Evolutionary conservation across 2,797 vertebrate species (phyloP), one percentile per base, ranked within the genome.

Genomic region (Vultur gryphus): DNA sequence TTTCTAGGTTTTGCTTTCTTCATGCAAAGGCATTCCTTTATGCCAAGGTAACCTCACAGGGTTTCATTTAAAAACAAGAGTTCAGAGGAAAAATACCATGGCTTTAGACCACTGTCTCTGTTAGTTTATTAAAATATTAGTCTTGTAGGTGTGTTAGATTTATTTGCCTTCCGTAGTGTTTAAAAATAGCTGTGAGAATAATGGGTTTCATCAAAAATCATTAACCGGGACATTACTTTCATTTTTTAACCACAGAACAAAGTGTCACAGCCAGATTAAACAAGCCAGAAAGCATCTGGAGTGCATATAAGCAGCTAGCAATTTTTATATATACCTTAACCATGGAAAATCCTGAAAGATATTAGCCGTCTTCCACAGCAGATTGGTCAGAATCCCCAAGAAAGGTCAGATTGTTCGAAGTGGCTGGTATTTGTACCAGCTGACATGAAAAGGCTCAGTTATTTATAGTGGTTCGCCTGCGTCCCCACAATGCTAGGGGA

Each of bases 221-320:
- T 97, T 97, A 96, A 69, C 92, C 82, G 66, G 51, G 81, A 92
- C 15, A 1, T 94, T 96, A 88, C 87, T 95, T 97, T 87, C 92
- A 93, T 97, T 95, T 97, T 96, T 96, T 84, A 96, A 96, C 97
- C 95, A 59, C 92, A 84, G 96, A 93, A 94, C 88, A 94, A 94
- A 85, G 55, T 87, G 94, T 93, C 81, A 75, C 69, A 87, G 97
- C 96, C 97, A 98, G 95, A 96, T 97, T 95, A 97, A 98, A 97
- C 93, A 97, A 93, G 92, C 58, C 92, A 92, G 94, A 90, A 91
- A 96, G 86, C 66, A 35, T 76, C 73, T 76, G 61, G 72, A 88
- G 66, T 1, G 3, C 92, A 84, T 94, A 73, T 66, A 89, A 84
- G 76, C 72, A 95, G 44, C 81, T 48, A 96, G 87, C 58, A 84